Conservation (phyloP, 2,797 vertebrate genomes). For the Acanthurus leucopareius region DNA sequence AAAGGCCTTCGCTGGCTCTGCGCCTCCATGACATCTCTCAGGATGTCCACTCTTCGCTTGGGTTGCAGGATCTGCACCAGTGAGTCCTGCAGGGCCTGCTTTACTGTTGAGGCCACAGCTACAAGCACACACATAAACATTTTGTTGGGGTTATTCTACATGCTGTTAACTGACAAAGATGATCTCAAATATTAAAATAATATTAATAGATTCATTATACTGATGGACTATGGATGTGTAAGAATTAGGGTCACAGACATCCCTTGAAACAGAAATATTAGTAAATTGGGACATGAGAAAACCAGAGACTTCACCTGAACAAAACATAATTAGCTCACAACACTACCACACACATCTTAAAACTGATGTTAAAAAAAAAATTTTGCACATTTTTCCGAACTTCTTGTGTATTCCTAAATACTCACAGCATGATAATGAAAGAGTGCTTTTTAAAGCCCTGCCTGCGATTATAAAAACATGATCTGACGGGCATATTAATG, state of each 20-base stretch:
- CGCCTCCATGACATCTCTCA: conserved; percentile 96
- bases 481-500: background rate
- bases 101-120: conserved; percentile 98
- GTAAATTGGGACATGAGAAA: background rate
- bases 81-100: conserved; percentile 96
- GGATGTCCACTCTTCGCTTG: conserved; percentile 94
- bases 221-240: background rate
- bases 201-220: background rate
- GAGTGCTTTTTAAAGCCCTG: background rate
- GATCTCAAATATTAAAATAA: background rate
- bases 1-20: conserved; percentile 92
- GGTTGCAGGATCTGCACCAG: conserved; percentile 98
- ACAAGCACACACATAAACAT: background rate
- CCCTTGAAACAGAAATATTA: background rate
- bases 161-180: background rate
- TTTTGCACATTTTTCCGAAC: background rate
- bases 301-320: background rate
- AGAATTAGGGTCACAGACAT: background rate
- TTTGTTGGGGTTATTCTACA: background rate
- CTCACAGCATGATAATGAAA: too few species aligned
- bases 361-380: background rate
- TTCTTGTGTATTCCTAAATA: too few species aligned
- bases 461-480: background rate
- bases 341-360: background rate
- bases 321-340: background rate